Percentiles rank a stretch among this genome's conserved stretches.
These are phyloP conservation scores for Drosophila navojoa DNA, from an alignment of 1,140 invertebrate genomes.

Conservation along the genomic window DNA sequence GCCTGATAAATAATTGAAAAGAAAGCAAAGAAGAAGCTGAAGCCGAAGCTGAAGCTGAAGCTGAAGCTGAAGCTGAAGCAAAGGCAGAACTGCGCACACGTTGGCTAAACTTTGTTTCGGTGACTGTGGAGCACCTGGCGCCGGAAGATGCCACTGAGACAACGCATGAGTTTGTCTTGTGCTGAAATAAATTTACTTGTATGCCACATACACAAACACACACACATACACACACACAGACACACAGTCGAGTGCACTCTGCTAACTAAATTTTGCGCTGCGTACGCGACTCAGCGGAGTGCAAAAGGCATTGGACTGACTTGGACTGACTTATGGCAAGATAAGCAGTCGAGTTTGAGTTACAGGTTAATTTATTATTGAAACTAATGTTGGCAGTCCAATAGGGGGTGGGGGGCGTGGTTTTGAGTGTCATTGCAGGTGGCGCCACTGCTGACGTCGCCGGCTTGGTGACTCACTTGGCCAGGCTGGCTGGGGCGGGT, in stretches of 20 bases:
- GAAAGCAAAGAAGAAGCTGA: slow-evolving; percentile 25
- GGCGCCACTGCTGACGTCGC: slow-evolving; percentile 43
- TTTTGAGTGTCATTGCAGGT: slow-evolving; percentile 29
- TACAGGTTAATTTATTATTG: slow-evolving; percentile 75
- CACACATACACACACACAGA: slow-evolving; percentile 16
- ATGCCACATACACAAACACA: slow-evolving; percentile 43
- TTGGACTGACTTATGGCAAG: slow-evolving; percentile 57
- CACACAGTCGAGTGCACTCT: slow-evolving; percentile 37
- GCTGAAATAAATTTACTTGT: slow-evolving; percentile 57
- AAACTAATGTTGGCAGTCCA: slow-evolving; percentile 64
- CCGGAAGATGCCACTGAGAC: slow-evolving; percentile 38
- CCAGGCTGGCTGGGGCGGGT: too few relatives aligned
- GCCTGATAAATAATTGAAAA: slow-evolving; percentile 58
- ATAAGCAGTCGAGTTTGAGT: slow-evolving; percentile 66
- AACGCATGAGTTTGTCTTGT: slow-evolving; percentile 42
- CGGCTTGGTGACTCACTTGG: slow-evolving; percentile 31
- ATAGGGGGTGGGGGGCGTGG: neutral
- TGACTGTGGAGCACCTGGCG: slow-evolving; percentile 13
- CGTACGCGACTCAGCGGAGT: slow-evolving; percentile 50
- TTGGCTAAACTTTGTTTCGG: slow-evolving; percentile 7
- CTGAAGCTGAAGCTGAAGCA: neutral
- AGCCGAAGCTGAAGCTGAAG: too few relatives aligned
- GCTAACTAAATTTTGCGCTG: slow-evolving; percentile 46
- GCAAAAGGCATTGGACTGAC: slow-evolving; percentile 53
- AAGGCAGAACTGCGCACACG: slow-evolving; percentile 8